A percentile compares a stretch with the other conserved stretches of the same genome.
Conservation (phyloP, 2,797 vertebrate genomes). For the Xiphophorus birchmanni region DNA sequence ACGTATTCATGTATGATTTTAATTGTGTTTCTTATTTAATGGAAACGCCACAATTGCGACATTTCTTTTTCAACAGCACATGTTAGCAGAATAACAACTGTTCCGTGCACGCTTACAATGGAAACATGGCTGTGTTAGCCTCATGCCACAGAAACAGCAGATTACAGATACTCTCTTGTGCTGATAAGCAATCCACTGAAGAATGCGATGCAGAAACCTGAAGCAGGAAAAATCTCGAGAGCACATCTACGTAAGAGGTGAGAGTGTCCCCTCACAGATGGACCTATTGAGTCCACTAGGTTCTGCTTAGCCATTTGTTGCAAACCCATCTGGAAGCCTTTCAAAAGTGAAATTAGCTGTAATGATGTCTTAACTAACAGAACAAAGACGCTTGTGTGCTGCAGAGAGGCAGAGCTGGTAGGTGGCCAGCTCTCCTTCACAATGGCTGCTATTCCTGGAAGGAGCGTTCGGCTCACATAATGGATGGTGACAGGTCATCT, state of each 20-base stretch:
- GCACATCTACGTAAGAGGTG: constrained; percentile 23
- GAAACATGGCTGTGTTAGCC: constrained; percentile 25
- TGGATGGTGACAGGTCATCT: constrained; percentile 71
- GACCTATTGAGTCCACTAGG: constrained; percentile 41
- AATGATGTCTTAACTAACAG: constrained; percentile 71
- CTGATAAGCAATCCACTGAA: constrained; percentile 51
- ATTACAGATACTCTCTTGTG: constrained; percentile 44
- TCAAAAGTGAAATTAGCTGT: constrained; percentile 71
- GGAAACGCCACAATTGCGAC: too few species aligned
- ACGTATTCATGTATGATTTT: too few species aligned
- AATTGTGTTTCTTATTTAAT: too few species aligned
- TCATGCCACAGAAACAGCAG: constrained; percentile 18
- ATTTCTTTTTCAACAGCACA: too few species aligned
- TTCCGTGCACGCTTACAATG: too few species aligned
- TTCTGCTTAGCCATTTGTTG: constrained; percentile 43
- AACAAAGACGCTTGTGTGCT: constrained; percentile 76
- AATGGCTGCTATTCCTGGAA: constrained; percentile 80
- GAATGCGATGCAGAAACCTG: constrained; percentile 56
- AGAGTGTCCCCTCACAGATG: constrained; percentile 38
- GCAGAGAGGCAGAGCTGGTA: constrained; percentile 63
- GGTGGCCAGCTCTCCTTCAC: constrained; percentile 67
- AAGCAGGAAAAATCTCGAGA: constrained; percentile 31
- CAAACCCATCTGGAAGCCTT: constrained; percentile 58
- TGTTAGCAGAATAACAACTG: too few species aligned
- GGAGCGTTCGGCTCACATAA: constrained; percentile 60